Evolutionary conservation across 2,113 vertebrate species (phyloP), one percentile per base, ranked within the genome.

Genomic region (Epinephelus lanceolatus): DNA sequence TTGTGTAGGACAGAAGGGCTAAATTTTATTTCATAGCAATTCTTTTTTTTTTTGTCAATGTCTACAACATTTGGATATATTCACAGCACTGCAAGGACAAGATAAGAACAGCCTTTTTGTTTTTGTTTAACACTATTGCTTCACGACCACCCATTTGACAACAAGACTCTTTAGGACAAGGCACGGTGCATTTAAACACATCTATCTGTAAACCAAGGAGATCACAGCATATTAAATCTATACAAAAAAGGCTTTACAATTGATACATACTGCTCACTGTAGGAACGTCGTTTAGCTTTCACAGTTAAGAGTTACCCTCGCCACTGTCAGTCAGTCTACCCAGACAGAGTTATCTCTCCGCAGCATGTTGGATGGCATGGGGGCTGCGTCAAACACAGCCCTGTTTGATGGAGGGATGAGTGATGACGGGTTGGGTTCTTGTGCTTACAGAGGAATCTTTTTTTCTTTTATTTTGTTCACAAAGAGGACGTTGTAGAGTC

Each of bases 401-500:
- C 59, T 61, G 68, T 78, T 73, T 71, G 40, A 86, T 69, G 86
- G 52, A 78, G 55, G 74, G 69, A 66, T 57, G 89, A 78, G 40
- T 25, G 69, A 89, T 79, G 71, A 75, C 14, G 55, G 51, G 45
- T 66, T n/a, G 80, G 84, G 80, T 42, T 69, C 76, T 72, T 89
- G 86, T 85, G 87, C 77, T 91, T 76, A 49, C 14, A 82, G 70
- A 77, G 80, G 76, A 76, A 59, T 15, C 6, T 69, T 37, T 59
- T 89, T 76, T 23, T 72, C 92, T 98, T 14, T 6, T 66, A 30
- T 66, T 89, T 77, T 23, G 67, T 93, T 98, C 96, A 99, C 92
- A 99, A 95, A 56, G 98, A 99, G 0, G 98, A 99, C 0, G 98
- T 99, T 0, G 97, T 99, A 3, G 98, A 99, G 91, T 99, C 98